phyloP scores from a whole-genome alignment of 2,113 vertebrate species.

The Agapornis roseicollis region DNA sequence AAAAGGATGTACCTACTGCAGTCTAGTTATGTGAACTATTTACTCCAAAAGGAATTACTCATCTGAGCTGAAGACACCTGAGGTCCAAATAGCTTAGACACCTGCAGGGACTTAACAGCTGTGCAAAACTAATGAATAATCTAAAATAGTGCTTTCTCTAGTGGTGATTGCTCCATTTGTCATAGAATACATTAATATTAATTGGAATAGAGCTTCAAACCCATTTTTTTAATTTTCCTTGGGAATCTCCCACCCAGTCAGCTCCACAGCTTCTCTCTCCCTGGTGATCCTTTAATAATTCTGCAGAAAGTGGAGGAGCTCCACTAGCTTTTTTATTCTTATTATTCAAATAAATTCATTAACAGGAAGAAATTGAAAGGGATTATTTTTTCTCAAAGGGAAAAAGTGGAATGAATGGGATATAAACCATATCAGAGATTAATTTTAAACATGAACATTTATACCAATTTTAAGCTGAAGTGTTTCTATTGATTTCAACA shows the following conservation, averaged over 20 bases:
- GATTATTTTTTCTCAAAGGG: not conserved
- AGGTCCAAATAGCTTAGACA: not conserved
- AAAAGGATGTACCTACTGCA: not conserved
- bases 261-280: not conserved
- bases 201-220: slow-evolving; percentile 17
- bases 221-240: not conserved
- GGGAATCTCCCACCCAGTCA: not conserved
- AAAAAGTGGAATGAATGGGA: not conserved
- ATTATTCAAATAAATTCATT: slow-evolving; percentile 28
- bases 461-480: not conserved
- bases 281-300: slow-evolving; percentile 14
- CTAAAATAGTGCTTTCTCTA: not conserved
- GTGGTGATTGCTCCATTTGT: not conserved
- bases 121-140: not conserved
- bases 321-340: not conserved
- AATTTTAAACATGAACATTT: not conserved
- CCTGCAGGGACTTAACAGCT: not conserved
- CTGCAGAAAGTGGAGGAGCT: not conserved
- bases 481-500: not conserved
- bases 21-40: not conserved
- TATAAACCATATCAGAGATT: not conserved
- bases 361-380: not conserved
- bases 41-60: not conserved
- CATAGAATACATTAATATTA: not conserved
- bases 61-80: not conserved